Evolutionary conservation across 1,140 invertebrate genomes (phyloP).

Genomic region (Aphis craccivora): DNA sequence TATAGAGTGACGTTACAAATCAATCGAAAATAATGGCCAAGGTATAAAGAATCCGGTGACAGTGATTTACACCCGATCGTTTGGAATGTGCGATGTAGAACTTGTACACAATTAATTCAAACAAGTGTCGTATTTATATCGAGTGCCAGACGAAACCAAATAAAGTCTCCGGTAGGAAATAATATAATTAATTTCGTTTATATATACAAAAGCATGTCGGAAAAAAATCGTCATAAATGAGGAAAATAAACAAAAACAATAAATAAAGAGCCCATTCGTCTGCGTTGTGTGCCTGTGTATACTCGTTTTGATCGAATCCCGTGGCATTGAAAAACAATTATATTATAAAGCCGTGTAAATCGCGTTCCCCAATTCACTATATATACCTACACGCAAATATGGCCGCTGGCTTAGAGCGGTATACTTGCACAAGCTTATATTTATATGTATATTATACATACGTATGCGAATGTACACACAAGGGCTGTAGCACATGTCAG

Average conservation of each 20-base stretch:
- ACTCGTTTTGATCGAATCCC: background rate
- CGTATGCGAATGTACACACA: background rate
- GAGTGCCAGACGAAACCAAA: background rate
- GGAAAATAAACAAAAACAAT: background rate
- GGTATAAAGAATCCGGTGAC: background rate
- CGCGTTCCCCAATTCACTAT: background rate
- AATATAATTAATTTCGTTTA: background rate
- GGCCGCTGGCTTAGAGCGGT: background rate
- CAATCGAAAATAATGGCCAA: background rate
- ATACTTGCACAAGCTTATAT: background rate
- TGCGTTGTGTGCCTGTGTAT: background rate
- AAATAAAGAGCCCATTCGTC: background rate
- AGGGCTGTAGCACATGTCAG: background rate
- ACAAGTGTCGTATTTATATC: background rate
- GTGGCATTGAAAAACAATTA: background rate
- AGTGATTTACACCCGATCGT: constrained; percentile 7
- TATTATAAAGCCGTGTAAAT: background rate
- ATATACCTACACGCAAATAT: background rate
- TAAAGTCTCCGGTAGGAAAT: background rate
- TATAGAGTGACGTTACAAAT: background rate
- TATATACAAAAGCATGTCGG: no score
- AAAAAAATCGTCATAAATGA: background rate
- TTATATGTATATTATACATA: background rate
- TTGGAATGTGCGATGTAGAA: background rate
- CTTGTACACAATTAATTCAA: background rate